Evolutionary conservation across 2,113 vertebrate genomes (phyloP).

Genomic region (Sphaerodactylus townsendi): DNA sequence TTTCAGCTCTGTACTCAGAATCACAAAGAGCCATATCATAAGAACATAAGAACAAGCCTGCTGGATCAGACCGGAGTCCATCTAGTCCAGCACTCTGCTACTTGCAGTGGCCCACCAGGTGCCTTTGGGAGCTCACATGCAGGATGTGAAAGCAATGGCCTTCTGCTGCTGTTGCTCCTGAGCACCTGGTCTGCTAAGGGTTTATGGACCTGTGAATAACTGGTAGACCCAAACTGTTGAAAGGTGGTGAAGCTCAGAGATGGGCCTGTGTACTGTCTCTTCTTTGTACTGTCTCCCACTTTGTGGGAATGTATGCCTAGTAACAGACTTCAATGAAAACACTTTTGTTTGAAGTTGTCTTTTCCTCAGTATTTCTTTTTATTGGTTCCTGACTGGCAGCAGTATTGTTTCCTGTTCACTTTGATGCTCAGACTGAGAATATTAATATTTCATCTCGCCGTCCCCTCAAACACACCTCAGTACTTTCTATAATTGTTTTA

Average conservation of each 20-base stretch:
- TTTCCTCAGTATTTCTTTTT: neutral
- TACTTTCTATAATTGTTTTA: neutral
- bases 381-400: neutral
- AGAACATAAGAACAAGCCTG: too few relatives aligned
- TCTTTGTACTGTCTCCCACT: neutral
- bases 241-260: neutral
- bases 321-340: neutral
- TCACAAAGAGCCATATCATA: neutral
- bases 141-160: too few relatives aligned
- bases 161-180: too few relatives aligned
- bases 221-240: neutral
- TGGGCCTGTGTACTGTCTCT: neutral
- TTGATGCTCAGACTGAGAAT: too few relatives aligned
- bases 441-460: neutral
- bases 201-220: neutral
- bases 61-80: too few relatives aligned
- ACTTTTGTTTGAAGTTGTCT: neutral
- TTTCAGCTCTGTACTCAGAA: too few relatives aligned
- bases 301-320: neutral
- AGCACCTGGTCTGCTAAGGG: neutral
- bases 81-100: too few relatives aligned
- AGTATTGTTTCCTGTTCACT: neutral
- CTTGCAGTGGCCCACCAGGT: too few relatives aligned
- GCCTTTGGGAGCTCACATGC: too few relatives aligned
- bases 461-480: neutral